These are phyloP conservation scores for Habroteleia sp. DNA, from an alignment of 2,888 invertebrate genomes.

Conservation along the genomic window DNA sequence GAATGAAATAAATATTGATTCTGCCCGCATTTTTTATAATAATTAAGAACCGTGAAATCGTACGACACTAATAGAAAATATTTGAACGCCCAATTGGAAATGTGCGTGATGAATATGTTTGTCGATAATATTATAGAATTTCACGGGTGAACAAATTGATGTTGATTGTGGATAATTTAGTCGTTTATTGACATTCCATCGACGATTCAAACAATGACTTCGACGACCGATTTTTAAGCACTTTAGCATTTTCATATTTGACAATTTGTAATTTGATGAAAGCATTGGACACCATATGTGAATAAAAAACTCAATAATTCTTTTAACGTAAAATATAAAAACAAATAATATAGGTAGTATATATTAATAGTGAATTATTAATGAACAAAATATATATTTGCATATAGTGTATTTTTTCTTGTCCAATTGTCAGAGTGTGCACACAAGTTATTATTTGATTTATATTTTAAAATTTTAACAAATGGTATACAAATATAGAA, in stretches of 20 bases:
- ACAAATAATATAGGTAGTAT: too few species aligned
- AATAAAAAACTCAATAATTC: too few species aligned
- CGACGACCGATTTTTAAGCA: constrained; percentile 6
- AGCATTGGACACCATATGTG: background rate
- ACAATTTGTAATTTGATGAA: constrained; percentile 9
- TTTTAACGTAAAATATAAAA: too few species aligned
- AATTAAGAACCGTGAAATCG: constrained; percentile 23
- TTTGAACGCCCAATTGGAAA: constrained; percentile 1
- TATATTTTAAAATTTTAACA: too few species aligned
- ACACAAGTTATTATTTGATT: too few species aligned
- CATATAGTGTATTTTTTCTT: too few species aligned
- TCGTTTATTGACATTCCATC: constrained; percentile 20
- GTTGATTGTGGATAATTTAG: constrained; percentile 28
- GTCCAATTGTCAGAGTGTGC: too few species aligned
- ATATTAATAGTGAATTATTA: too few species aligned
- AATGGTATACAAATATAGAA: too few species aligned
- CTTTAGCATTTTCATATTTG: constrained; percentile 20
- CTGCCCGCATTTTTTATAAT: constrained; percentile 29
- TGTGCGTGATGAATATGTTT: constrained; percentile 11
- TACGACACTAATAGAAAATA: background rate
- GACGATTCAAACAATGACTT: constrained; percentile 6
- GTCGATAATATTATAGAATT: constrained; percentile 20
- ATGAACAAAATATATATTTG: too few species aligned
- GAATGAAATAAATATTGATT: constrained; percentile 34
- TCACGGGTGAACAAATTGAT: constrained; percentile 10